Percentiles rank a stretch among this genome's conserved stretches.
Conservation (phyloP, 2,888 invertebrate genomes). For the Drosophila subsilvestris region DNA sequence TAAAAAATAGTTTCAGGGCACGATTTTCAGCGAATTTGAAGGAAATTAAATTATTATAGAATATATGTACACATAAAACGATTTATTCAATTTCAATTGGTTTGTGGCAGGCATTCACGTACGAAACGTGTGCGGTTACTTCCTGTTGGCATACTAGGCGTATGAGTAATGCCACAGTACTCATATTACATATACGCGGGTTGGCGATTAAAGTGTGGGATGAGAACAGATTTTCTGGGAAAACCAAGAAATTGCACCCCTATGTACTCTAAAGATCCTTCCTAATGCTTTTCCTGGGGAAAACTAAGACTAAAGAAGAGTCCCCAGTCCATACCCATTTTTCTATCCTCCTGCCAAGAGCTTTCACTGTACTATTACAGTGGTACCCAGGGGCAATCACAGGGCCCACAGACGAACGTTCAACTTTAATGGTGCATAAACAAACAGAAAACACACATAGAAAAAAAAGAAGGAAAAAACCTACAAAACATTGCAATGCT, state of each 20-base stretch:
- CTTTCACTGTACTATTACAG: slow-evolving; percentile 22
- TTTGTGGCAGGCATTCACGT: neutral
- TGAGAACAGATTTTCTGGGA: neutral
- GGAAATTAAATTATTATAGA: neutral
- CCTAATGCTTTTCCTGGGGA: neutral
- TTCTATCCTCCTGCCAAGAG: neutral
- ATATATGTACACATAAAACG: neutral
- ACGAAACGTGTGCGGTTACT: slow-evolving; percentile 11
- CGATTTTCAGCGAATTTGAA: neutral
- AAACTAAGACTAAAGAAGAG: neutral
- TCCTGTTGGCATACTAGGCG: slow-evolving; percentile 46
- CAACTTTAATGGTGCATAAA: slow-evolving; percentile 53
- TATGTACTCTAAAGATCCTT: neutral
- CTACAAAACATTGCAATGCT: slow-evolving; percentile 64
- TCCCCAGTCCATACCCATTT: neutral
- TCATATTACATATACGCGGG: slow-evolving; percentile 49
- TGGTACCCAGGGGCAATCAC: slow-evolving; percentile 16
- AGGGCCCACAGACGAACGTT: slow-evolving; percentile 32
- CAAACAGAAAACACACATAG: slow-evolving; percentile 31
- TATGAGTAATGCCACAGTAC: slow-evolving; percentile 25
- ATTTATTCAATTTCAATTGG: neutral
- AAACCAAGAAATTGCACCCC: slow-evolving; percentile 37
- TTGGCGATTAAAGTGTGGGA: too few species aligned
- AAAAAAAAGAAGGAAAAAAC: slow-evolving; percentile 46
- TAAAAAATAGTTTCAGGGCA: neutral